phyloP scores from a whole-genome alignment of 1,140 invertebrate species.

The Cyclina sinensis region DNA sequence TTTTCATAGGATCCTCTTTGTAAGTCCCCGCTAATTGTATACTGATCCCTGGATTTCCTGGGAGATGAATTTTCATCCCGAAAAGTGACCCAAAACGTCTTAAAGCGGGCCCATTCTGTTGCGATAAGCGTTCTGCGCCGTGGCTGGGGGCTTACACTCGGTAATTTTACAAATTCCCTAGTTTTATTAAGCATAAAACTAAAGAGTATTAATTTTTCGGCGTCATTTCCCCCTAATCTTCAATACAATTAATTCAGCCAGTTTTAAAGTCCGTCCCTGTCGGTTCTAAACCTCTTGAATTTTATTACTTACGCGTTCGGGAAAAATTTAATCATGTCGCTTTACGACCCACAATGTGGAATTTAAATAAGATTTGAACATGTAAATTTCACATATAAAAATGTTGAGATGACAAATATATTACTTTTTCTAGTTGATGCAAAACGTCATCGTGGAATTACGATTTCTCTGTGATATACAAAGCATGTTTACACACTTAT shows the following conservation, averaged over 20 bases:
- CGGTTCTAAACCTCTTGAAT: conserved; percentile 2
- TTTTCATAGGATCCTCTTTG: conserved; percentile 47
- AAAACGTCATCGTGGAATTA: conserved; percentile 18
- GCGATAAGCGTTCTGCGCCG: conserved; percentile 30
- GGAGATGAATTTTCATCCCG: conserved; percentile 67
- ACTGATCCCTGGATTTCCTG: conserved; percentile 33
- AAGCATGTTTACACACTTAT: background rate
- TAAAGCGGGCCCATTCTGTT: conserved; percentile 4
- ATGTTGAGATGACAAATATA: conserved; percentile 37
- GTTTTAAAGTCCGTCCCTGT: background rate
- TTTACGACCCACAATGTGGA: conserved; percentile 18
- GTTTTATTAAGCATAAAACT: conserved; percentile 67
- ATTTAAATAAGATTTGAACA: conserved; percentile 41
- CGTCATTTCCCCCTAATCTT: conserved; percentile 61
- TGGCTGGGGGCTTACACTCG: conserved; percentile 24
- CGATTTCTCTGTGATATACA: background rate
- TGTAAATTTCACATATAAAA: conserved; percentile 51
- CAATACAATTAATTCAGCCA: conserved; percentile 52
- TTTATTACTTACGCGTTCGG: conserved; percentile 47
- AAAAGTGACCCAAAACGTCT: conserved; percentile 64
- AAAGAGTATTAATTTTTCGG: conserved; percentile 70
- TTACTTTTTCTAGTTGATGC: conserved; percentile 19
- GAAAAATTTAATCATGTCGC: conserved; percentile 46
- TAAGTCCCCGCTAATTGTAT: conserved; percentile 67
- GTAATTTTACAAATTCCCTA: conserved; percentile 61